Evolutionary conservation across 2,113 vertebrate species (phyloP).

Genomic region (Nanorana parkeri): DNA sequence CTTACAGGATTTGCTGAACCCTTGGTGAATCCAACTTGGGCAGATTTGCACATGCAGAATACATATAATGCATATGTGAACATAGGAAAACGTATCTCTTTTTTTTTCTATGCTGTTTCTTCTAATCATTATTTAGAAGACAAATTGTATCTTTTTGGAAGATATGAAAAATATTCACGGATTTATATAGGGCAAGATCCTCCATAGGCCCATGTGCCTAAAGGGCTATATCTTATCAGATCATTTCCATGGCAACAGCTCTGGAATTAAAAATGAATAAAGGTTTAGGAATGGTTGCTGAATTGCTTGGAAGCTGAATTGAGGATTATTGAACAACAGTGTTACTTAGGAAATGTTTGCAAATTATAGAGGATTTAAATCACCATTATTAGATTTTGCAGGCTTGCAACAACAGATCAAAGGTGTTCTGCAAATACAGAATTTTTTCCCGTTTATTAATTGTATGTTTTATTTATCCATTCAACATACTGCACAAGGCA

Average conservation of each 20-base stretch:
- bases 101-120: background rate
- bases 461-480: background rate
- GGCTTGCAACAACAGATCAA: slow-evolving; percentile 48
- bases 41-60: too few species aligned
- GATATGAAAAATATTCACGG: slow-evolving; percentile 58
- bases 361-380: slow-evolving; percentile 70
- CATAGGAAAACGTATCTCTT: background rate
- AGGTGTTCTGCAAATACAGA: slow-evolving; percentile 22
- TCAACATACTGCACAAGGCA: background rate
- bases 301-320: slow-evolving; percentile 74
- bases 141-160: slow-evolving; percentile 58
- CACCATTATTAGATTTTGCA: slow-evolving; percentile 65
- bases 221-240: slow-evolving; percentile 75
- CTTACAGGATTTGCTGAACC: too few species aligned
- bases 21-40: too few species aligned
- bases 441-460: slow-evolving; percentile 30
- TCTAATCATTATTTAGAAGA: slow-evolving; percentile 44
- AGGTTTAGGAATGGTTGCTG: slow-evolving; percentile 75
- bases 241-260: slow-evolving; percentile 83
- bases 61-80: too few species aligned
- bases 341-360: slow-evolving; percentile 77
- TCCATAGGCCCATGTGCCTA: slow-evolving; percentile 72
- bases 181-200: slow-evolving; percentile 68
- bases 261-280: slow-evolving; percentile 78
- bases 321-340: slow-evolving; percentile 73